These are phyloP conservation scores for Dorcus parallelipipedus DNA, from an alignment of 2,888 invertebrate genomes.

Conservation along the genomic window DNA sequence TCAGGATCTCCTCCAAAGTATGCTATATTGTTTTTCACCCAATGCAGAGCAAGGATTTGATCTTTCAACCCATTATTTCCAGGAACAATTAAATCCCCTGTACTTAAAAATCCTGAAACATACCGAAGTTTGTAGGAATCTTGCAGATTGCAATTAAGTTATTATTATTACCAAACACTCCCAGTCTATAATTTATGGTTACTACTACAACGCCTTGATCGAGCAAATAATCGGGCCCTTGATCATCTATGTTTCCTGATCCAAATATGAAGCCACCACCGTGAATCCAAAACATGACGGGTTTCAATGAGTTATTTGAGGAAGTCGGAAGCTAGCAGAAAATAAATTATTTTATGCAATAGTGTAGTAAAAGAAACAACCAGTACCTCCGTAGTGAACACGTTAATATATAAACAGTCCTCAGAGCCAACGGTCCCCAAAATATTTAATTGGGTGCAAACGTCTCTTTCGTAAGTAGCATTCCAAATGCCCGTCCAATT, in stretches of 20 bases:
- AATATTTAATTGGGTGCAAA: slow-evolving; percentile 15
- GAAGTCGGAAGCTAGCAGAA: too few species aligned
- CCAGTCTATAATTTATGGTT: too few species aligned
- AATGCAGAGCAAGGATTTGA: slow-evolving; percentile 49
- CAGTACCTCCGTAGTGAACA: slow-evolving; percentile 26
- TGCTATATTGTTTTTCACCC: slow-evolving; percentile 49
- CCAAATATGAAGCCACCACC: too few species aligned
- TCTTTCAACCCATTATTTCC: slow-evolving; percentile 54
- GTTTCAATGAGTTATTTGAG: too few species aligned
- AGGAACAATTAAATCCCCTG: slow-evolving; percentile 47
- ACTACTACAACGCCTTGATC: too few species aligned
- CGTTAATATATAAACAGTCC: slow-evolving; percentile 35
- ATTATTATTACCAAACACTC: too few species aligned
- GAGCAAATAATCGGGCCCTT: too few species aligned
- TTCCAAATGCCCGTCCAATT: slow-evolving; percentile 22
- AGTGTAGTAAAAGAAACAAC: too few species aligned
- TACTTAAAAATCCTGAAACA: slow-evolving; percentile 48
- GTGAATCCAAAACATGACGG: too few species aligned
- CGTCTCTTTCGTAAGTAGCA: slow-evolving; percentile 21
- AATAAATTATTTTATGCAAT: too few species aligned
- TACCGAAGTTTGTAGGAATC: background rate
- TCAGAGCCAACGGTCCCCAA: slow-evolving; percentile 27
- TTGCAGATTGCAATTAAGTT: too few species aligned
- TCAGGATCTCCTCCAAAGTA: slow-evolving; percentile 48
- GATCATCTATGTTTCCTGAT: too few species aligned